Conservation (phyloP, 2,113 vertebrate species). For the Scartelaos histophorus region DNA sequence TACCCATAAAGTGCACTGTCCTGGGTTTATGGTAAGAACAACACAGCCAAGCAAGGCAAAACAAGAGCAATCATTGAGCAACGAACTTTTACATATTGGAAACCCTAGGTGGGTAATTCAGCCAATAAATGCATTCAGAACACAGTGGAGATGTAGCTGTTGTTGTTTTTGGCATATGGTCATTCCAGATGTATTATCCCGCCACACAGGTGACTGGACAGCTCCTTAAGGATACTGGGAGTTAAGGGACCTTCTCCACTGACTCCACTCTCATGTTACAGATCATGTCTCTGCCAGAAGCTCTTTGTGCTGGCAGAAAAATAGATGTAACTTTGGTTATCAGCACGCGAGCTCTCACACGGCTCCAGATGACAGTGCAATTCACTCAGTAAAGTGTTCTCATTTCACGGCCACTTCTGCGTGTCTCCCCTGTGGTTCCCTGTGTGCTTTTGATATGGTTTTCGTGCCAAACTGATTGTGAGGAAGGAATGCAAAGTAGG, state of each 20-base stretch:
- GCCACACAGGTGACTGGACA: slow-evolving; percentile 24
- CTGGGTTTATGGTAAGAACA: slow-evolving; percentile 37
- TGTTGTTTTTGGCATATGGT: slow-evolving; percentile 48
- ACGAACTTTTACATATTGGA: slow-evolving; percentile 35
- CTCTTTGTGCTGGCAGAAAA: slow-evolving; percentile 33
- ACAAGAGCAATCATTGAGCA: slow-evolving; percentile 31
- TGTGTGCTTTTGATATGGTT: slow-evolving; percentile 44
- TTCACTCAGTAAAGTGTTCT: slow-evolving; percentile 47
- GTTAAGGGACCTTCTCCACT: slow-evolving; percentile 20
- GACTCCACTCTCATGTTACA: slow-evolving; percentile 45
- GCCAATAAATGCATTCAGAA: slow-evolving; percentile 56
- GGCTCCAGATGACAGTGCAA: slow-evolving; percentile 45
- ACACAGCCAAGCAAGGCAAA: slow-evolving; percentile 38
- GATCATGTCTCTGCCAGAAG: slow-evolving; percentile 36
- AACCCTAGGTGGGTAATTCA: slow-evolving; percentile 34
- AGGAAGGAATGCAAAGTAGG: neutral
- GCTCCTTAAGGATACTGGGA: neutral
- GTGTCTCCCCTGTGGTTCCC: slow-evolving; percentile 23
- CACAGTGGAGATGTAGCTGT: slow-evolving; percentile 26
- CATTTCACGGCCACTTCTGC: slow-evolving; percentile 47
- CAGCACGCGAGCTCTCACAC: slow-evolving; percentile 33
- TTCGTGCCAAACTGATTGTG: slow-evolving; percentile 28
- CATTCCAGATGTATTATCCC: slow-evolving; percentile 44
- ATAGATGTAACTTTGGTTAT: slow-evolving; percentile 31
- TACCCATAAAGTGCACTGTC: slow-evolving; percentile 28